Base-by-base conservation (phyloP, 2,113 vertebrate species). In the Mobula hypostoma region DNA sequence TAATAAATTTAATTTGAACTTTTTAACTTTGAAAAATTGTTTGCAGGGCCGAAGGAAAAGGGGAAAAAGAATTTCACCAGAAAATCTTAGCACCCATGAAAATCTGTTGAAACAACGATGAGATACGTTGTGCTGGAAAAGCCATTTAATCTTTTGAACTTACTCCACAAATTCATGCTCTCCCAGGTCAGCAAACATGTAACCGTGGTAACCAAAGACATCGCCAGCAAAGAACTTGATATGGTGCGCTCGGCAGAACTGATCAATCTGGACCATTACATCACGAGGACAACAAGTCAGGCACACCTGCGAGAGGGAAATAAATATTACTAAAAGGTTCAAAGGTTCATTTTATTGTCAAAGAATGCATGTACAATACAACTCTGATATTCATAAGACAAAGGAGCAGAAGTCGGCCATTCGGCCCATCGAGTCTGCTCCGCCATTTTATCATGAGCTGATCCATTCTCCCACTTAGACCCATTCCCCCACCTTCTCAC, bases 161-260 rank as follows among this genome's bases (percentile, higher is more conserved):
- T 96, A 99, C 98, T 99, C 98, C 0, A 99, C 97, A 17, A 98
- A 99, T 94, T 98, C 97, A 94, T 99, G 97, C 48, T 98, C 97
- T 90, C 98, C 98, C 0, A 99, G 97, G 96, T 99, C 97, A 2
- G 98, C 97, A 95, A 99, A 99, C 96, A 98, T 98, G 95, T 97
- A 99, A 85, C 98, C 98, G 0, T 98, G 98, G 96, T 98, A 99
- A 95, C 98, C 98, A 1, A 97, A 97, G 15, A 99, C 97, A 15
- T 99, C 98, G 0, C 98, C 98, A 0, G 97, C 97, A 95, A 99
- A 99, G 94, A 99, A 98, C 94, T 98, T 98, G 95, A 99, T 94
- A 94, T 96, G 96, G 78, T 95, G 96, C 74, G 97, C 95, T 94
- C 97, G 96, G 94, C 98, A 99, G 95, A 99, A 97, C 94, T 98